These are phyloP conservation scores for Hucho hucho DNA, from an alignment of 2,113 vertebrate genomes.

Conservation along the genomic window DNA sequence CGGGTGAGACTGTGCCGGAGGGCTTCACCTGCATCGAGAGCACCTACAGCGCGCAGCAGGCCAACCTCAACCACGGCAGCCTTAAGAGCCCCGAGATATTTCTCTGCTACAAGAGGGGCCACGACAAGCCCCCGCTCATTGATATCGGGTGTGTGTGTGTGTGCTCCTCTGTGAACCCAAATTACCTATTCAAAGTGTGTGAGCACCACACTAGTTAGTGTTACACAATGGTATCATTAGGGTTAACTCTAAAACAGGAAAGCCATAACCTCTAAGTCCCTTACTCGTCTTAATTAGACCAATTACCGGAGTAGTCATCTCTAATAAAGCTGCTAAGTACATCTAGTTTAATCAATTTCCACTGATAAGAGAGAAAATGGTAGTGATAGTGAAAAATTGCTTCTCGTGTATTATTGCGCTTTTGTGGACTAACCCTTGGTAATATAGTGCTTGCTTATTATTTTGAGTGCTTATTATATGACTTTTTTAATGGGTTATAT, in stretches of 20 bases:
- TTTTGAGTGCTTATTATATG: background rate
- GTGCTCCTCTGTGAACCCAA: background rate
- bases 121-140: slow-evolving; percentile 88
- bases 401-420: background rate
- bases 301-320: too few relatives aligned
- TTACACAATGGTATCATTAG: too few relatives aligned
- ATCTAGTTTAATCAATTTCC: background rate
- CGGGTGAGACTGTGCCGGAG: slow-evolving; percentile 91
- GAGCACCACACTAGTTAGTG: too few relatives aligned
- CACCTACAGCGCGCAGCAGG: slow-evolving; percentile 88
- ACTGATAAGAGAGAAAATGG: background rate
- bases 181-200: too few relatives aligned
- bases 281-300: too few relatives aligned
- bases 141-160: slow-evolving; percentile 87
- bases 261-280: background rate
- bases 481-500: background rate
- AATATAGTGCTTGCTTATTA: background rate
- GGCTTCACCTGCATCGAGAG: slow-evolving; percentile 93
- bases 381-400: too few relatives aligned
- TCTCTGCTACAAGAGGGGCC: slow-evolving; percentile 90
- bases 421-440: background rate
- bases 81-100: slow-evolving; percentile 96
- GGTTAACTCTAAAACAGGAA: too few relatives aligned
- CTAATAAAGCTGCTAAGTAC: background rate
- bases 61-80: slow-evolving; percentile 96